phyloP scores from a whole-genome alignment of 2,113 vertebrate species.

The Lycaon pictus region DNA sequence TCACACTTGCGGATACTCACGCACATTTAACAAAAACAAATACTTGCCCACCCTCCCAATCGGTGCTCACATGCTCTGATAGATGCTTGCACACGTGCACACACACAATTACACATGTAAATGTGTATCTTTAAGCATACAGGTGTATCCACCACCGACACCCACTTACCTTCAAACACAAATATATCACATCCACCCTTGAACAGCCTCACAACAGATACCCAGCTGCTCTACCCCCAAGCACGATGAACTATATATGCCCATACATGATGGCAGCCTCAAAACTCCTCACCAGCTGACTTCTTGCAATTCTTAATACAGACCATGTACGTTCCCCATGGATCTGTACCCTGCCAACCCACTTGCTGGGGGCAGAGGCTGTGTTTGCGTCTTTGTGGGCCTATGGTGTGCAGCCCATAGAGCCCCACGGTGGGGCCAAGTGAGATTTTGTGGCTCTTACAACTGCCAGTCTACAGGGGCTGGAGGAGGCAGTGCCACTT shows the following conservation, averaged over 20 bases:
- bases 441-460: neutral
- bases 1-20: neutral
- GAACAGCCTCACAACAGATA: neutral
- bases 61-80: accelerated
- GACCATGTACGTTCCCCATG: neutral
- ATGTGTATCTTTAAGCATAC: neutral
- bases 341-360: no score
- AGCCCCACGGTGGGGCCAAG: accelerated
- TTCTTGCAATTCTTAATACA: neutral
- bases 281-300: neutral
- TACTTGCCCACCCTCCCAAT: neutral
- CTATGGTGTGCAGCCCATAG: accelerated
- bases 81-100: neutral
- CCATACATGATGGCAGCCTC: neutral
- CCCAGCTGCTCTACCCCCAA: neutral
- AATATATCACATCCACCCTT: neutral
- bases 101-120: neutral
- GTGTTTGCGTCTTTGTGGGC: neutral
- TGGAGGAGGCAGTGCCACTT: neutral
- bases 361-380: neutral
- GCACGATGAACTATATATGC: accelerated
- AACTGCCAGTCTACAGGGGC: neutral
- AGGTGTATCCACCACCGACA: neutral
- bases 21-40: neutral
- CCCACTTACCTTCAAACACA: neutral